Base-by-base conservation (phyloP, 1,140 invertebrate genomes). In the Anoplolepis gracilipes region DNA sequence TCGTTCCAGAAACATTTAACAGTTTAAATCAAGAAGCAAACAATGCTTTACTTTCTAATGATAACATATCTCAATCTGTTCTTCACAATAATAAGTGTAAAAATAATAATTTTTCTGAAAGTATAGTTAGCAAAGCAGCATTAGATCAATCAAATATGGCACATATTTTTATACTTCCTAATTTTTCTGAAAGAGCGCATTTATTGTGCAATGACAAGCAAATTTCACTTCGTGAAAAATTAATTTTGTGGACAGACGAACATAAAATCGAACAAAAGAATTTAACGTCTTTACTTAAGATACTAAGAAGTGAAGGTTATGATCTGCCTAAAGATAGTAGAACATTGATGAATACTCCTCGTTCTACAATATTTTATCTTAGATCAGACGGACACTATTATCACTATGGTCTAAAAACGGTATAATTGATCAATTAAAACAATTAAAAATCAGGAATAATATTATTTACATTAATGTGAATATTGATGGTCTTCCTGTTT, bases 261-360 rank as follows among this genome's bases (percentile, higher is more conserved):
- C 1, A 69, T 69, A 69, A 69, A 28, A 19, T 49, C 19, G 3
- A 10, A 49, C 67, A 69, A 28, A 46, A 49, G 28, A 69, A 13
- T 69, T 69, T 69, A 69, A 49, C 42, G 2, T 69, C 67, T 49
- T 49, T 69, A 69, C 42, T 69, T 46, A 6, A 22, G 5, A 25
- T 75, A 39, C 5, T 75, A 25, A 57, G 39, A 75, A 25, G 16
- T 22, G 53, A 73, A 59, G 30, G 33, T 57, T 11, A 36, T 3
- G 19, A 36, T 75, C 33, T 75, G 57, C 33, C 19, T 59, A 57
- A 25, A 0, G 11, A 75, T 28, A 25, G 49, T 39, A 57, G 70
- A 36, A 33, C 28, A 28, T 75, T 75, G 25, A 75, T 36, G 13
- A 75, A 59, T 0, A 75, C 70, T 36, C 30, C 70, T 16, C 53